Evolutionary conservation across 2,113 vertebrate genomes (phyloP), one percentile per base, ranked within the genome.

Genomic region (Carlito syrichta): DNA sequence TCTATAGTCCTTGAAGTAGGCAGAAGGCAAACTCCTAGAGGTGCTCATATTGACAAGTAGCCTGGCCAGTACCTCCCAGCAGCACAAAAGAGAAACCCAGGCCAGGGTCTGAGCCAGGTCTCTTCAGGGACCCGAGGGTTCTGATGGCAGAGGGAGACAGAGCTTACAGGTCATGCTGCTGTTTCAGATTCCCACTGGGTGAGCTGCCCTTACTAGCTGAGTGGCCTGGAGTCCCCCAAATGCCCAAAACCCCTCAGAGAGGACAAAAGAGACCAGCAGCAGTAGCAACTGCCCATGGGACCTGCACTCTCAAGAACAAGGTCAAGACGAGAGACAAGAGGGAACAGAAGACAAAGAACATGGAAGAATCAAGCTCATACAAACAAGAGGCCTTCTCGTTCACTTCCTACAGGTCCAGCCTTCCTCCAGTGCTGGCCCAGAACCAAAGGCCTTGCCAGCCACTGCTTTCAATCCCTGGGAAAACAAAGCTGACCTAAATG

Each of bases 1-100:
- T 84, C 60, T 76, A 40, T 3, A 90, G 96, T 50, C 66, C 82
- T 50, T 25, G 40, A 27, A n/a, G 79, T n/a, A 86, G 86, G 40
- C 38, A 52, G 76, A 66, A 58, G 62, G 76, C 74, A 69, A 86
- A 93, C 62, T 73, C 68, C 52, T 68, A 63, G 43, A 91, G 74
- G 74, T 48, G 50, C 12, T n/a, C 27, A 78, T 52, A 43, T 69
- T 62, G 78, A 69, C 16, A 58, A 86, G 66, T 25, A 10, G 25
- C 25, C 43, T 66, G 71, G 69, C 54, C 27, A 6, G 66, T 5
- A 35, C 19, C 23, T 45, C 68, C 78, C 16, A 52, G 38, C 1
- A 48, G 35, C 54, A 45, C 48, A 25, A 40, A 66, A 85, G 48
- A 82, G 83, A 93, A 66, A 87, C 54, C 20, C 13, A 63, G 62